phyloP scores from a whole-genome alignment of 2,797 vertebrate genomes.

The Saxicola maurus region DNA sequence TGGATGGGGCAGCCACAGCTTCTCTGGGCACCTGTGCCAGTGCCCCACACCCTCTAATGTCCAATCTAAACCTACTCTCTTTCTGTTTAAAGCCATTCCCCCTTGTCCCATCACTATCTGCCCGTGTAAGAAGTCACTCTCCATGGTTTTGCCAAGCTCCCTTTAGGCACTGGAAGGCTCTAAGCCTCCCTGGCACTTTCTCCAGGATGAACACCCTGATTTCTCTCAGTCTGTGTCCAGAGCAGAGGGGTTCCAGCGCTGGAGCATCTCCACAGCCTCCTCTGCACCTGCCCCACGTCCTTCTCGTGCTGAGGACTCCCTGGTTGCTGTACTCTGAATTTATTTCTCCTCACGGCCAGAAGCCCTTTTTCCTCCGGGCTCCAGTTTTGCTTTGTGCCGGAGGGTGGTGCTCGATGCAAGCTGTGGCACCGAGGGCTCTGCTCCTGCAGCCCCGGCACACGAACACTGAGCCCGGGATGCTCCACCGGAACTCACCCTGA shows the following conservation, averaged over 20 bases:
- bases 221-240: neutral
- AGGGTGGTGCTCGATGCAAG: constrained; percentile 36
- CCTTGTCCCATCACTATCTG: neutral
- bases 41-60: accelerated
- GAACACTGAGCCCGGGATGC: neutral
- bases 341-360: accelerated
- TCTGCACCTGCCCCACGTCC: neutral
- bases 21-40: neutral
- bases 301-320: neutral
- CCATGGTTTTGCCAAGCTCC: neutral
- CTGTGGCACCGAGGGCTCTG: neutral
- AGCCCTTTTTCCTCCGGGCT: neutral
- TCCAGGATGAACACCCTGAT: neutral
- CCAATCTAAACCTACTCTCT: neutral
- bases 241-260: neutral
- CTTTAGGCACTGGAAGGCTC: neutral
- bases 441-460: neutral
- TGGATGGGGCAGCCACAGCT: neutral
- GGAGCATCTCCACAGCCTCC: neutral
- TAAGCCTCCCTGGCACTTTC: neutral
- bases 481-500: neutral
- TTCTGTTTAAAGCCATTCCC: neutral
- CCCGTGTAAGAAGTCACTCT: neutral
- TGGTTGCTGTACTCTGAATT: accelerated
- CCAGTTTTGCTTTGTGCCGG: neutral